Evolutionary conservation across 2,113 vertebrate species (phyloP).

Genomic region (Ariopsis seemanni): DNA sequence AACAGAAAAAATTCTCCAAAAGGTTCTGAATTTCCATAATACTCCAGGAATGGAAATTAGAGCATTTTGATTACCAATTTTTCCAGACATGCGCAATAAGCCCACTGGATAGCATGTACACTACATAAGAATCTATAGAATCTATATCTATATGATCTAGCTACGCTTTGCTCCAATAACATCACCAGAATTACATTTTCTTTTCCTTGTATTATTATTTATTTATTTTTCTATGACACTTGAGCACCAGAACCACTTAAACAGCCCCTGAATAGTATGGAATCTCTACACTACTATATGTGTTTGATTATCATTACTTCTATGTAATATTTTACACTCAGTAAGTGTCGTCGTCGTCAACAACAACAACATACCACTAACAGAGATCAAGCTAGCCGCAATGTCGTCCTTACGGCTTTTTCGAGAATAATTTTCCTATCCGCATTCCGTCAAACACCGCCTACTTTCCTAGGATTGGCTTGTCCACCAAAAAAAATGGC

Average conservation of each 20-base stretch:
- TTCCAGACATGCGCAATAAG: conserved; percentile 1
- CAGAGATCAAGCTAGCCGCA: neutral
- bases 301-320: too few species aligned
- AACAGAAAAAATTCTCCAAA: neutral
- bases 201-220: neutral
- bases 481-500: neutral
- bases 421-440: neutral
- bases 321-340: neutral
- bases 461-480: neutral
- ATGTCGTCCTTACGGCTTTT: conserved; percentile 12
- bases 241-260: neutral
- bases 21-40: neutral
- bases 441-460: neutral
- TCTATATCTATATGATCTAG: too few species aligned
- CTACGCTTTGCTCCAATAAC: neutral
- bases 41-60: neutral
- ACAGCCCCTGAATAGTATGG: neutral
- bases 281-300: neutral
- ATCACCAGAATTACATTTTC: neutral
- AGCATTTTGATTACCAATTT: neutral
- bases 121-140: neutral
- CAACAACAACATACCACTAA: neutral
- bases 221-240: neutral
- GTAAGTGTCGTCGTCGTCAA: too few species aligned
- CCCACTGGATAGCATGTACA: neutral